Evolutionary conservation across 2,113 vertebrate species (phyloP), one percentile per base, ranked within the genome.

Genomic region (Probosciger aterrimus): DNA sequence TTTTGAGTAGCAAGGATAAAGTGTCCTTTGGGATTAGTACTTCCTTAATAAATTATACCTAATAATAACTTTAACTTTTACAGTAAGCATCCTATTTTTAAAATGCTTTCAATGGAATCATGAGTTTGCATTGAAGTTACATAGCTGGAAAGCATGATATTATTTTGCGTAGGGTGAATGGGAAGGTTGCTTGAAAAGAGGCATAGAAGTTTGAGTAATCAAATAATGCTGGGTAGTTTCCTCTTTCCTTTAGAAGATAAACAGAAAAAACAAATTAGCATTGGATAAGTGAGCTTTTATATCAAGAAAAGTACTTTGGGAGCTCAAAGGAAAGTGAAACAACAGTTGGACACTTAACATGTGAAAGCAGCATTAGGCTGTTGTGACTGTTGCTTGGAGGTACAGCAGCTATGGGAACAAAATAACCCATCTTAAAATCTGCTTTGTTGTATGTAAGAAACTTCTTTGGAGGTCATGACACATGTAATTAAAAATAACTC

Each of bases 61-160:
- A 77, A 80, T 62, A 90, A 65, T 82, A 74, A 62, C 53, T 90
- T 78, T 57, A 57, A 30, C 31, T 60, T 55, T 62, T 81, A 49
- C 35, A 64, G 47, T 62, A 86, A 95, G 37, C 37, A 47, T 73
- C 27, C 70, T 93, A 62, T 95, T 94, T 91, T 94, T 65, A 68
- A 73, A 90, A 30, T 68, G n/a, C 69, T 95, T 85, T 79, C 67
- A 43, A 1, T 69, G 10, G 19, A 44, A 6, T 75, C 20, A n/a
- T 44, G 33, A 68, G 11, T 85, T 79, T 82, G 33, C 33, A 28
- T 33, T 44, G 44, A 70, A n/a, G 2, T 52, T 92, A 62, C 27
- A 47, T 39, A 73, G 35, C 47, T 87, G 82, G 27, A 87, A 90
- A 93, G 77, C 11, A 52, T 1, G 1, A 14, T 20, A 10, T 27